Evolutionary conservation across 2,113 vertebrate species (phyloP), one percentile per base, ranked within the genome.

Genomic region (Natator depressus): DNA sequence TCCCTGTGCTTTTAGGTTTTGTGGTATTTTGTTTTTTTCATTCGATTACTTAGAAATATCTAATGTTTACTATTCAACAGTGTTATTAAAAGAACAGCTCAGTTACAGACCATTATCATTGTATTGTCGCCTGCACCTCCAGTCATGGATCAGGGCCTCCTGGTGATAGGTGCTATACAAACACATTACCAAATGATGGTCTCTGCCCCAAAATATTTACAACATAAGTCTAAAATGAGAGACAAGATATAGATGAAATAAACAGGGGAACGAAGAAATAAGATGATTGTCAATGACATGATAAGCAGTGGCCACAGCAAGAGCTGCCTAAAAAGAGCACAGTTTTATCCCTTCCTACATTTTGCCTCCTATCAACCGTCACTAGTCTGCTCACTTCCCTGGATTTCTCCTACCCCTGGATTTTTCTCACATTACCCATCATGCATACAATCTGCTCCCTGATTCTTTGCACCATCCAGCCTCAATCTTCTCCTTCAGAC

Each of bases 21-120:
- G 10, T 0, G 14, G 31, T 0, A 88, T 92, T 38, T 27, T 31
- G 59, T 1, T 86, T 31, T 72, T 42, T 51, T 2, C 1, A 1
- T 50, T 86, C 17, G 31, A 72, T 22, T 35, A 49, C 75, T 27
- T 80, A 13, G 25, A 27, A 47, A 42, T 46, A 78, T 29, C 12
- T 78, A 47, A 42, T 27, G 10, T 47, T 78, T 16, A 29, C 25
- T 25, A 29, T 47, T 24, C 75, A 76, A 76, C 42, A 78, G 42
- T 47, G 75, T 7, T 78, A 78, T 47, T 78, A 78, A 27, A 47
- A 78, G 19, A 8, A 47, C 42, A 25, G 5, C 24, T 78, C 75
- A 47, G 42, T 38, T 46, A 46, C 72, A 42, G 38, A 47, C 3
- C 75, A 27, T 47, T 13, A 47, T 47, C 72, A 78, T 25, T 76